A percentile compares a stretch with the other conserved stretches of the same genome.
Evolutionary conservation across 2,888 invertebrate species (phyloP).

Genomic region (Lycophotia porphyrea): DNA sequence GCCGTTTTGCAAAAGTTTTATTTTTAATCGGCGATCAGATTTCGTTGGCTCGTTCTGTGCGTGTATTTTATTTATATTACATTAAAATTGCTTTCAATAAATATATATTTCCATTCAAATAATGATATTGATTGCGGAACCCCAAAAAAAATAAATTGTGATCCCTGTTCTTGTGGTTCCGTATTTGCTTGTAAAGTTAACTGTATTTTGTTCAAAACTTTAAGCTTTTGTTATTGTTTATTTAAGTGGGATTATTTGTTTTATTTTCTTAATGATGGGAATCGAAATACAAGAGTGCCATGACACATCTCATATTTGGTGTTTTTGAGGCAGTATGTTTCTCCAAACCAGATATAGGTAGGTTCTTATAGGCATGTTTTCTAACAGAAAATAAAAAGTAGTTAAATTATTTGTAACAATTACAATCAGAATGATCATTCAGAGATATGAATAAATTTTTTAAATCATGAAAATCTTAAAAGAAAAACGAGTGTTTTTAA

Average conservation of each 20-base stretch:
- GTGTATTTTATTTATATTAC: slow-evolving; percentile 76
- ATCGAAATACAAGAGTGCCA: neutral
- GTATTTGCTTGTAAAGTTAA: slow-evolving; percentile 37
- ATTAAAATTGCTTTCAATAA: slow-evolving; percentile 75
- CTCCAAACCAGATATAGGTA: neutral
- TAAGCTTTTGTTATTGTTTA: neutral
- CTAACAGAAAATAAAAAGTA: no score
- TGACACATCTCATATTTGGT: neutral
- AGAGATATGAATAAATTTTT: no score
- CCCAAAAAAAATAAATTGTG: slow-evolving; percentile 52
- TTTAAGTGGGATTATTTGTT: neutral
- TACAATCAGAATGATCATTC: no score
- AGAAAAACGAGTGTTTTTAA: no score
- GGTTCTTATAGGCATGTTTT: no score
- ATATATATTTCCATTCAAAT: slow-evolving; percentile 71
- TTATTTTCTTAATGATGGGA: neutral
- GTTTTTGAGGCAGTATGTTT: neutral
- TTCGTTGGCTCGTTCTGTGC: slow-evolving; percentile 71
- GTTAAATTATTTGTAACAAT: no score
- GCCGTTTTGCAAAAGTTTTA: slow-evolving; percentile 65
- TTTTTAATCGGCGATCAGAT: slow-evolving; percentile 76
- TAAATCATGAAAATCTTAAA: no score
- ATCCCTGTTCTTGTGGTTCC: slow-evolving; percentile 9
- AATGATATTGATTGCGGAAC: slow-evolving; percentile 62
- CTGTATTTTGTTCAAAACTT: slow-evolving; percentile 17